Conservation (phyloP, 2,888 invertebrate genomes). For the Lasioglossum calceatum region DNA sequence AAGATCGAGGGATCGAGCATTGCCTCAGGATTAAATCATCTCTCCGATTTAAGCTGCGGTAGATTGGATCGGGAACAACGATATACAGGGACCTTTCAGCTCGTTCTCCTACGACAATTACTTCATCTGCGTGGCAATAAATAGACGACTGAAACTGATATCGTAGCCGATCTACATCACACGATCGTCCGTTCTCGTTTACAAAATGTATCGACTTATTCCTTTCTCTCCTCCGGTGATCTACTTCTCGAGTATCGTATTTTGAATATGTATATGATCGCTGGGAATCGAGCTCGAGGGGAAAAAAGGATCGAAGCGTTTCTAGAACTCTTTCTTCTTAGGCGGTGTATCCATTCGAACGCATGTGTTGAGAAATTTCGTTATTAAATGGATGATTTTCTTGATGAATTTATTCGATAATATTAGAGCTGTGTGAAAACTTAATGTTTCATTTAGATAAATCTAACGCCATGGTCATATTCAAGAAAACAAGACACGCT, state of each 20-base stretch:
- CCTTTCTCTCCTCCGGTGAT: slow-evolving; percentile 19
- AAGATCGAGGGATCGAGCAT: not conserved
- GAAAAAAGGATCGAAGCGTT: not conserved
- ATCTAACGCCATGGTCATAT: too few relatives aligned
- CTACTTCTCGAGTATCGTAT: slow-evolving; percentile 15
- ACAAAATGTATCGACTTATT: not conserved
- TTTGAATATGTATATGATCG: not conserved
- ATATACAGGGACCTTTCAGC: slow-evolving; percentile 33
- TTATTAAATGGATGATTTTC: not conserved
- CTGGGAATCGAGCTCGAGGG: not conserved
- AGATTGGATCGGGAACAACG: slow-evolving; percentile 42
- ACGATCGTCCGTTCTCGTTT: slow-evolving; percentile 5
- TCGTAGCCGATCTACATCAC: not conserved
- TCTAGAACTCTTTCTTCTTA: not conserved
- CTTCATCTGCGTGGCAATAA: slow-evolving; percentile 25
- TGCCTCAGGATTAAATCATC: slow-evolving; percentile 27
- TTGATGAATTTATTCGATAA: too few relatives aligned
- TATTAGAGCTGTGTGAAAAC: too few relatives aligned
- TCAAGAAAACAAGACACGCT: too few relatives aligned
- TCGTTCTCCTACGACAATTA: slow-evolving; percentile 36
- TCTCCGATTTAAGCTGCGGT: slow-evolving; percentile 1
- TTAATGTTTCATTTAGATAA: too few relatives aligned
- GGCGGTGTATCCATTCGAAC: not conserved
- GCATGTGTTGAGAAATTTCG: not conserved
- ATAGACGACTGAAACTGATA: slow-evolving; percentile 2